Evolutionary conservation across 2,113 vertebrate genomes (phyloP), one percentile per base, ranked within the genome.

Genomic region (Edolisoma coerulescens): DNA sequence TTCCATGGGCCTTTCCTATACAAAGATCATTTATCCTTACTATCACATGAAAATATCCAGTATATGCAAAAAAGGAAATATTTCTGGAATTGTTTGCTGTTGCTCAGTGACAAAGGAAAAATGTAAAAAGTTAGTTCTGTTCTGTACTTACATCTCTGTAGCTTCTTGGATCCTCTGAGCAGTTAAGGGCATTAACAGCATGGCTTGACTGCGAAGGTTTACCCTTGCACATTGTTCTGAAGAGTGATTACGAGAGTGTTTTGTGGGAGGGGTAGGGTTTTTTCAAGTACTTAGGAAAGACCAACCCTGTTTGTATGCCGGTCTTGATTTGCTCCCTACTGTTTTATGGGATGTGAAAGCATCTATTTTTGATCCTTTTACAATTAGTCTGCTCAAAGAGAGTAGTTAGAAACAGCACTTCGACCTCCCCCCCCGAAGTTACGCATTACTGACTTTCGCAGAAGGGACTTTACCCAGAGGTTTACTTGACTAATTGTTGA

Each of bases 281-380:
- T 94, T 84, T 83, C 71, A 83, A 95, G 84, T 83, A 82, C 93
- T 88, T 95, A 84, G 96, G 95, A 85, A 54, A 92, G 74, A 44
- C 52, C 59, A 2, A 0, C 37, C 21, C 39, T 30, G 68, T 94
- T 84, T 74, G 79, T 93, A 59, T 64, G 82, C 89, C 65, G 41
- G 24, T 67, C 65, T 90, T 87, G 75, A 95, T 93, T 94, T 94
- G 82, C 78, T 94, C 82, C 76, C 81, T 84, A 18, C 50, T n/a
- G 61, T 93, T 95, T 96, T 94, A 96, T 97, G 71, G 97, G 98
- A 98, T 98, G 96, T 98, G 98, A 98, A 96, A 98, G 86, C 67
- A n/a, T 74, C 97, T 97, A 88, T 92, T 94, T 92, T 91, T 84
- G 79, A 73, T 89, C 47, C 60, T 90, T 95, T 96, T 96, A 84